These are phyloP conservation scores for Stichopus horrens DNA, from an alignment of 53 echinoderm and acorn worm genomes.

Conservation along the genomic window DNA sequence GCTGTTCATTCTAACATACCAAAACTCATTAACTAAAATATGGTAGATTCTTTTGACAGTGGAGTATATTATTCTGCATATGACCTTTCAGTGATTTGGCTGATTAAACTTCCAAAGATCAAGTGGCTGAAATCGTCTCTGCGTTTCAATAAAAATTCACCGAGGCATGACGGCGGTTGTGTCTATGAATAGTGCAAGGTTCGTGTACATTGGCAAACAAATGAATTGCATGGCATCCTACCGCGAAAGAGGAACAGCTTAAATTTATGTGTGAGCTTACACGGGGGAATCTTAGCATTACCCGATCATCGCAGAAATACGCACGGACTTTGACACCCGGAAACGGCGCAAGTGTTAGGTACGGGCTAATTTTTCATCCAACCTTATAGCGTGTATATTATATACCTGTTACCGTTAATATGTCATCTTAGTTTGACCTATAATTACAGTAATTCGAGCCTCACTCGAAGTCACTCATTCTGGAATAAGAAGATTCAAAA, in stretches of 20 bases:
- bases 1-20: too few species aligned
- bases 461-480: too few species aligned
- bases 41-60: too few species aligned
- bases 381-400: background rate
- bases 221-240: background rate
- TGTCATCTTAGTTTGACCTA: background rate
- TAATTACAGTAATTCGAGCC: background rate
- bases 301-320: background rate
- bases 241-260: background rate
- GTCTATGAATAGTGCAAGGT: slow-evolving; percentile 10
- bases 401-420: background rate
- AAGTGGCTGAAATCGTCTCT: background rate
- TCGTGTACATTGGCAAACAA: slow-evolving; percentile 23
- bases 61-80: background rate
- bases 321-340: background rate
- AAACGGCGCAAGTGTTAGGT: background rate
- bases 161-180: background rate
- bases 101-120: background rate
- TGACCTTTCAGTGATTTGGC: background rate
- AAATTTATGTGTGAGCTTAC: background rate
- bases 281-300: too few species aligned
- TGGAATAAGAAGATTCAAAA: too few species aligned
- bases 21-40: too few species aligned
- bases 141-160: background rate
- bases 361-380: background rate